phyloP scores from a whole-genome alignment of 2,797 vertebrate species.

The Adrianichthys oophorus region DNA sequence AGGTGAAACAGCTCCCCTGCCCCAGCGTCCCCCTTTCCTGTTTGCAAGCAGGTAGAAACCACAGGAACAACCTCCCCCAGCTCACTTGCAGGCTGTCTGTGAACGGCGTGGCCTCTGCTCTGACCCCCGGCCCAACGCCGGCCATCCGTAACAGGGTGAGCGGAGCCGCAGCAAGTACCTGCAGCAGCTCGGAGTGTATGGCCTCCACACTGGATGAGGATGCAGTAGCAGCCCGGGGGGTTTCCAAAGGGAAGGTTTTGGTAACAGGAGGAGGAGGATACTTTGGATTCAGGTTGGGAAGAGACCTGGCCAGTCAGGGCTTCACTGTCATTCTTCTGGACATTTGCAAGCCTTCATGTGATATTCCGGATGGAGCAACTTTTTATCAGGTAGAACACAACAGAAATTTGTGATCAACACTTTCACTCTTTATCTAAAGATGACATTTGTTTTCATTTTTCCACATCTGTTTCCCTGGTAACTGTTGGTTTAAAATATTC shows the following conservation, averaged over 20 bases:
- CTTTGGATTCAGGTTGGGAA: constrained; percentile 87
- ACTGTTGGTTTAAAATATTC: no score
- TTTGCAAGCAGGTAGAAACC: constrained; percentile 56
- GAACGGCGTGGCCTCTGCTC: constrained; percentile 13
- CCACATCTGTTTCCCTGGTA: not conserved
- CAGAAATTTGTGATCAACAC: not conserved
- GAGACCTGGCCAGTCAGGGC: constrained; percentile 79
- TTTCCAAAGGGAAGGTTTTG: constrained; percentile 72
- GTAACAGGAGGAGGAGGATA: constrained; percentile 93
- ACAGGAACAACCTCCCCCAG: constrained; percentile 28
- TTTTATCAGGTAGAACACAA: constrained; percentile 83
- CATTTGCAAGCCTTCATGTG: constrained; percentile 76
- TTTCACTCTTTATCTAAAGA: not conserved
- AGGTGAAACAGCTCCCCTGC: constrained; percentile 58
- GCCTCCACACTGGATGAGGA: constrained; percentile 43
- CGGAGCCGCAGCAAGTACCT: constrained; percentile 44
- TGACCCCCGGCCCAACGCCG: not conserved
- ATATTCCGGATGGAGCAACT: constrained; percentile 75
- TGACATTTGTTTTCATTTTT: not conserved
- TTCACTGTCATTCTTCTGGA: constrained; percentile 85
- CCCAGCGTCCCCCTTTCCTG: constrained; percentile 37
- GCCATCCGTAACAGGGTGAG: constrained; percentile 54
- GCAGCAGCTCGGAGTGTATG: constrained; percentile 48
- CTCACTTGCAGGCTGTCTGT: constrained; percentile 49
- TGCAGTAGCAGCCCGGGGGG: not conserved